These are phyloP conservation scores for Noctua janthe DNA, from an alignment of 2,888 invertebrate species.

Conservation along the genomic window DNA sequence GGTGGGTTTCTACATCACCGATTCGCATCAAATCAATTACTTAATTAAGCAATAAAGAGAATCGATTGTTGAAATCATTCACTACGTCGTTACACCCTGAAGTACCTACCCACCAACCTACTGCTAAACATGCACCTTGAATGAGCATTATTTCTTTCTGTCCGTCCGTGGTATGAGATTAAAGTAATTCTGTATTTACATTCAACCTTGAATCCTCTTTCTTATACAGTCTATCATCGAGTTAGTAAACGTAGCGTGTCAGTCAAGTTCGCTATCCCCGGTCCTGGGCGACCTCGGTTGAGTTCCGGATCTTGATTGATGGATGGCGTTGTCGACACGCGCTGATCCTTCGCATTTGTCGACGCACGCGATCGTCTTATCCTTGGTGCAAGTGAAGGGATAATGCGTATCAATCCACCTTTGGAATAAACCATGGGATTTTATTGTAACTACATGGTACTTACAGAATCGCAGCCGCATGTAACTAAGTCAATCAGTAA, in stretches of 20 bases:
- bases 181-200: background rate
- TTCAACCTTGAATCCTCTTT: conserved; percentile 24
- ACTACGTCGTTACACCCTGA: background rate
- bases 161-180: background rate
- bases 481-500: conserved; percentile 9
- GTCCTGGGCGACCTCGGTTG: conserved; percentile 59
- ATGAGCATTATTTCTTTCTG: background rate
- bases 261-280: conserved; percentile 47
- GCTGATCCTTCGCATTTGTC: conserved; percentile 75
- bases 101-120: background rate
- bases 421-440: conserved; percentile 8
- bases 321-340: conserved; percentile 75
- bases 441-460: conserved; percentile 8
- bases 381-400: conserved; percentile 66
- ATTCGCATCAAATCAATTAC: conserved; percentile 36
- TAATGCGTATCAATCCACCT: conserved; percentile 32
- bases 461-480: conserved; percentile 8
- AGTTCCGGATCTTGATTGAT: conserved; percentile 85
- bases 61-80: conserved; percentile 34
- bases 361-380: conserved; percentile 73
- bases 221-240: conserved; percentile 11
- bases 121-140: conserved; percentile 11
- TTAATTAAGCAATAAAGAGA: conserved; percentile 15
- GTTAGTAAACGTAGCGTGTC: conserved; percentile 27
- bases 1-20: conserved; percentile 26